phyloP scores from a whole-genome alignment of 2,113 vertebrate genomes.

The Sminthopsis crassicaudata region DNA sequence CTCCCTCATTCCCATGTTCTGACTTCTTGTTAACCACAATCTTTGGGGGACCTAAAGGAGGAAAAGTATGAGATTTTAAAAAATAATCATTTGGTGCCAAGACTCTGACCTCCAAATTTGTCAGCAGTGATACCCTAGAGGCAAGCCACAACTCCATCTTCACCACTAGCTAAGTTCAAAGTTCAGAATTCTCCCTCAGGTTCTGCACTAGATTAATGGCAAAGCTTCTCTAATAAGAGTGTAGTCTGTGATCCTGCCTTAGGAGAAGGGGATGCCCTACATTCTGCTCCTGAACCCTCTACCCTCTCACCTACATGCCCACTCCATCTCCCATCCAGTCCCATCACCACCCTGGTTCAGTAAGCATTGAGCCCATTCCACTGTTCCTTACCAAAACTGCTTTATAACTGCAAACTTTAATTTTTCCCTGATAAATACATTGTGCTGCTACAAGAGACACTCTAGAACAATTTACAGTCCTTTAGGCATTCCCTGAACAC shows the following conservation, averaged over 20 bases:
- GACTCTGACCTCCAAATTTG: background rate
- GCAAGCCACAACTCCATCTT: too few species aligned
- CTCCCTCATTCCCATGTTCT: slow-evolving; percentile 91
- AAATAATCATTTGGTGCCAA: too few species aligned
- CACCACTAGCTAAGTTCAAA: background rate
- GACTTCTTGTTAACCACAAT: slow-evolving; percentile 89
- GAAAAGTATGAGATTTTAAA: background rate
- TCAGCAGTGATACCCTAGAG: background rate
- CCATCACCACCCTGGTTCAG: background rate
- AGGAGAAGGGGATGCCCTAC: background rate
- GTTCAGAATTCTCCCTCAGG: background rate
- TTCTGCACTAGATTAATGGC: background rate
- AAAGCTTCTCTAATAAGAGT: background rate
- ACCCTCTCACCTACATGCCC: background rate
- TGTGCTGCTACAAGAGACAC: background rate
- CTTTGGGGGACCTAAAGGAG: slow-evolving; percentile 82
- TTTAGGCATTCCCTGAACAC: background rate
- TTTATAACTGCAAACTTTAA: background rate
- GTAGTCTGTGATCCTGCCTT: background rate
- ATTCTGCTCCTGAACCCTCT: background rate
- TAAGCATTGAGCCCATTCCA: background rate
- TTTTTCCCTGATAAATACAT: background rate
- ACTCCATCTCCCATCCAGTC: background rate
- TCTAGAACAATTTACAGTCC: background rate
- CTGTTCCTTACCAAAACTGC: background rate